Evolutionary conservation across 2,797 vertebrate species (phyloP), one percentile per base, ranked within the genome.

Genomic region (Enteromius treurensis): DNA sequence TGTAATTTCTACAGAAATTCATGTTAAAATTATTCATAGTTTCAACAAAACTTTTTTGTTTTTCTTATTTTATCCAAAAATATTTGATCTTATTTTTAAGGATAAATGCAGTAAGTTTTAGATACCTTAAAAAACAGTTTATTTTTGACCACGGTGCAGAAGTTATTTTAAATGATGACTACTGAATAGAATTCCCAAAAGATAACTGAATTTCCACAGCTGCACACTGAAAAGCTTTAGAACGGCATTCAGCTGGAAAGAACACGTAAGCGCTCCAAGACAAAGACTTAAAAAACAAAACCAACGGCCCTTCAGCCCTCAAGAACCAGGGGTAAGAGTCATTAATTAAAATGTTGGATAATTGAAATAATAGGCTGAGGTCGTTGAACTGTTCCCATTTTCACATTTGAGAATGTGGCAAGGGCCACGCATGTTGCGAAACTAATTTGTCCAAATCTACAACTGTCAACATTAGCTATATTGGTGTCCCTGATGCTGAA

Each of bases 251-350:
- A 51, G 15, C 70, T 47, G 15, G 34, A 70, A 55, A 32, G 5
- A 53, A 37, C 65, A 40, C 11, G 14, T 17, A 53, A 85, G 19
- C 10, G 8, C 23, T 71, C 2, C 32, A 47, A 62, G 32, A 81
- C 64, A 85, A 77, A 85, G 75, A 40, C 58, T 53, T 64, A 58
- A 65, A 58, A 82, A 65, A 64, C 79, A 42, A 77, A 81, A 77
- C 42, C 23, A 51, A 32, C 34, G 23, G 42, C 67, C 40, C 75
- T 82, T 82, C n/a, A 80, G 29, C 29, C 65, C 69, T 74, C 8
- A 67, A 84, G 77, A 74, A 75, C 23, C 51, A 37, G 78, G 64
- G 34, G 11, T 67, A 79, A 85, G 80, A 21, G 75, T 70, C 60
- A 64, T 85, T 85, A 11, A 81, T 64, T 73, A 80, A 73, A 78